Conservation (phyloP, 2,888 invertebrate genomes). For the Lysandra coridon region DNA sequence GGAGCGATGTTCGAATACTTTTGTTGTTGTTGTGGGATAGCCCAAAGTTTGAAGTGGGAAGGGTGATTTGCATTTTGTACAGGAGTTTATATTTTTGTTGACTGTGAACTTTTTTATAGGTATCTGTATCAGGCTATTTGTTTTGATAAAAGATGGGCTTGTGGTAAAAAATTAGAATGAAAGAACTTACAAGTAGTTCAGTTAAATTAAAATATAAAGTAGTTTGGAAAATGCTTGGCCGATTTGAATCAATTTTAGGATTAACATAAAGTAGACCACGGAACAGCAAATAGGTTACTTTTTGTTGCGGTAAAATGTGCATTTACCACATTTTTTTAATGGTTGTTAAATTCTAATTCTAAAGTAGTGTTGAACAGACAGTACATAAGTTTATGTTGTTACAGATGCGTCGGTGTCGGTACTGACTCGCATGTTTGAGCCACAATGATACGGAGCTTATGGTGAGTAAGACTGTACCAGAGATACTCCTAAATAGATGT, state of each 20-base stretch:
- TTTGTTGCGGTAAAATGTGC: too few species aligned
- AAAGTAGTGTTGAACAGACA: too few species aligned
- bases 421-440: neutral
- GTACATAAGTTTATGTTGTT: neutral
- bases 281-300: too few species aligned
- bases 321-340: too few species aligned
- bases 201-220: too few species aligned
- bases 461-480: neutral
- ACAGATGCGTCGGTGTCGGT: neutral
- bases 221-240: too few species aligned
- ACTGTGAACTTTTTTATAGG: neutral
- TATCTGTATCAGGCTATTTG: too few species aligned
- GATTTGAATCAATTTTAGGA: too few species aligned
- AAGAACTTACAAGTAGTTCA: too few species aligned
- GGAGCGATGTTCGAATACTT: neutral
- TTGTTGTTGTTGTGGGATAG: neutral
- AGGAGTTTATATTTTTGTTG: neutral
- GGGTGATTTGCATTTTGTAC: neutral
- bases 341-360: too few species aligned
- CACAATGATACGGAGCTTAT: slow-evolving; percentile 4
- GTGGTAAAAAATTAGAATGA: too few species aligned
- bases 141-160: neutral
- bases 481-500: neutral
- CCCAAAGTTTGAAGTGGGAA: neutral
- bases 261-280: too few species aligned